These are phyloP conservation scores for Crenichthys baileyi DNA, from an alignment of 2,797 vertebrate species.

Conservation along the genomic window DNA sequence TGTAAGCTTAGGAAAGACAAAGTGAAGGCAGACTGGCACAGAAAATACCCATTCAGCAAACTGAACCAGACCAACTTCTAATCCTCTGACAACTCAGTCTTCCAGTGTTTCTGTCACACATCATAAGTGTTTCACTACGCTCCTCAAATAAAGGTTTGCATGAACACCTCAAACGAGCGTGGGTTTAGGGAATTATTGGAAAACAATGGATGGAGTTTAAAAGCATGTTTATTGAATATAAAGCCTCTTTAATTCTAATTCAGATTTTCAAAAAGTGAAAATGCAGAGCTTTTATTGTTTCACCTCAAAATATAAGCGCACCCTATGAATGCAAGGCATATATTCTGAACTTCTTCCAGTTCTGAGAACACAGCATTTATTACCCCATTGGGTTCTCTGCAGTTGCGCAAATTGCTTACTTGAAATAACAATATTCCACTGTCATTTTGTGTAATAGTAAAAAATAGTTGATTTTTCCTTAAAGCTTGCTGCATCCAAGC, in stretches of 20 bases:
- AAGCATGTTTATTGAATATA: constrained; percentile 4
- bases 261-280: not conserved
- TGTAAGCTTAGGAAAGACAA: constrained; percentile 58
- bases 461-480: not conserved
- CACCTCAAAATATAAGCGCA: not conserved
- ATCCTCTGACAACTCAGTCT: constrained; percentile 50
- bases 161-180: constrained; percentile 62
- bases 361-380: constrained; percentile 2
- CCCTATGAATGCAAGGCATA: not conserved
- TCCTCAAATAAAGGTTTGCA: constrained; percentile 50
- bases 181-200: constrained; percentile 31
- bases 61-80: constrained; percentile 67
- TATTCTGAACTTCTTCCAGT: not conserved
- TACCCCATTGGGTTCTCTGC: not conserved
- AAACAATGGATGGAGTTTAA: constrained; percentile 24
- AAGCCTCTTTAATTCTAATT: constrained; percentile 11
- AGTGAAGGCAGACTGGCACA: constrained; percentile 33
- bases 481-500: not conserved
- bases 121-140: constrained; percentile 30
- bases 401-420: constrained; percentile 3
- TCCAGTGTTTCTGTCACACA: constrained; percentile 14
- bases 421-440: constrained; percentile 7
- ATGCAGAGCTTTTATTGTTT: not conserved
- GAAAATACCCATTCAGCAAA: constrained; percentile 78
- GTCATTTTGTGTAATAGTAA: not conserved